A percentile compares a stretch with the other conserved stretches of the same genome.
Conservation (phyloP, 2,888 invertebrate genomes). For the Prionchulus punctatus region DNA sequence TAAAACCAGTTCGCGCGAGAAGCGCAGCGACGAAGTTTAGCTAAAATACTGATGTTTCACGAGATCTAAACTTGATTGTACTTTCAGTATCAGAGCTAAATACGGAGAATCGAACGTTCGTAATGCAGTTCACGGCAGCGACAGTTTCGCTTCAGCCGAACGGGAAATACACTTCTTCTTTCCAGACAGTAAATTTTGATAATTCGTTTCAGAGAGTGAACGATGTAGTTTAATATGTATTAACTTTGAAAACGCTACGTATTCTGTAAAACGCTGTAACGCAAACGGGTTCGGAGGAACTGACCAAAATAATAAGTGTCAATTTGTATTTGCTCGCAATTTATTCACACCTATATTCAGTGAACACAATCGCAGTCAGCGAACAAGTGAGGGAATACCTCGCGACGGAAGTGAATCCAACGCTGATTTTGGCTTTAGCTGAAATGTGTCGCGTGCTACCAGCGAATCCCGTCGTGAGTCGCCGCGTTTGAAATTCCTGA, state of each 20-base stretch:
- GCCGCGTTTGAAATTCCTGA: not conserved
- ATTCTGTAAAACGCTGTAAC: not conserved
- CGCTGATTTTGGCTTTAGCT: constrained; percentile 43
- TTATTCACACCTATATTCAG: constrained; percentile 56
- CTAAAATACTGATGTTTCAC: no score
- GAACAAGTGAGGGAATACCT: constrained; percentile 52
- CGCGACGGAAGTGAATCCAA: constrained; percentile 48
- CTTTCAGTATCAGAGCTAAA: constrained; percentile 48
- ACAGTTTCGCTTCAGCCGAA: constrained; percentile 47
- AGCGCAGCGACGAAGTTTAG: no score
- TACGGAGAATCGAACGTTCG: constrained; percentile 52
- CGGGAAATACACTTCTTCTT: constrained; percentile 74
- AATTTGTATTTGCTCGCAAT: constrained; percentile 14
- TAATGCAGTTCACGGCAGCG: constrained; percentile 65
- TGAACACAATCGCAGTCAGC: constrained; percentile 53
- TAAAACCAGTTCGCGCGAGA: no score
- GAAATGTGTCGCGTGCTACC: constrained; percentile 55
- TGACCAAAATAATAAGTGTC: not conserved
- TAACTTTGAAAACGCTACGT: not conserved
- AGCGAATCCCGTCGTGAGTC: constrained; percentile 48
- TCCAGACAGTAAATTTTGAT: constrained; percentile 58
- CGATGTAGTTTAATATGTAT: not conserved
- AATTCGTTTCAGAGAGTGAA: not conserved
- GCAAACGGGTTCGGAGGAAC: no score
- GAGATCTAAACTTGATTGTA: no score